Conservation (phyloP, 2,797 vertebrate genomes). For the Tachyglossus aculeatus region DNA sequence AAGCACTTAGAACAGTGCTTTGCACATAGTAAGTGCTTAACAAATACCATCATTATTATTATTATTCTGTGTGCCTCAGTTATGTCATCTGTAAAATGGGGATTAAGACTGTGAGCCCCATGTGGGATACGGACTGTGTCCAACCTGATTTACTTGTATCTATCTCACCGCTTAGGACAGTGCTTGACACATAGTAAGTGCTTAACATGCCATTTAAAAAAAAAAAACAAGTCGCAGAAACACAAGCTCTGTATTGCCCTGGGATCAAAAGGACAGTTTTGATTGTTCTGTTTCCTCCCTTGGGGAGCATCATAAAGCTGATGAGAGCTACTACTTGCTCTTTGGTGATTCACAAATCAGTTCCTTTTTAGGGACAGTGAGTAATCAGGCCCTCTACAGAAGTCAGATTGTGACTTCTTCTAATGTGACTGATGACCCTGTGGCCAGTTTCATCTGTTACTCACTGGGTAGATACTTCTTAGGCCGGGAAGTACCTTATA, state of each 20-base stretch:
- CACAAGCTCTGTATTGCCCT: not conserved
- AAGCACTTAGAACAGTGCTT: no score
- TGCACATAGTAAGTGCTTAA: no score
- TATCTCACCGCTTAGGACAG: no score
- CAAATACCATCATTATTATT: no score
- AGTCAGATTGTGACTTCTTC: not conserved
- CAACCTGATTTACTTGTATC: no score
- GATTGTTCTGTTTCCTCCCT: not conserved
- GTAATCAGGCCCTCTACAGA: not conserved
- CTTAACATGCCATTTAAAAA: no score
- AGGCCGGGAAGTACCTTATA: not conserved
- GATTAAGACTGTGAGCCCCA: no score
- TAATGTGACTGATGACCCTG: not conserved
- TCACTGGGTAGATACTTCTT: not conserved
- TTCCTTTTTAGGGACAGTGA: not conserved
- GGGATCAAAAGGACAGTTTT: not conserved
- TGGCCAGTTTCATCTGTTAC: not conserved
- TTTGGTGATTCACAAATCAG: not conserved
- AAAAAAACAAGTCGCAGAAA: not conserved
- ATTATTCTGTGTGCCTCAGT: no score
- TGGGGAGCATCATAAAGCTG: not conserved
- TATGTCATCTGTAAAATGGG: no score
- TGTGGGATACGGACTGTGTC: no score
- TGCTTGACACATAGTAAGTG: no score
- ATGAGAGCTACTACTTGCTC: not conserved